A percentile compares a stretch with the other conserved stretches of the same genome.
phyloP scores from a whole-genome alignment of 2,888 invertebrate genomes.

The Tricholauxania praeusta region DNA sequence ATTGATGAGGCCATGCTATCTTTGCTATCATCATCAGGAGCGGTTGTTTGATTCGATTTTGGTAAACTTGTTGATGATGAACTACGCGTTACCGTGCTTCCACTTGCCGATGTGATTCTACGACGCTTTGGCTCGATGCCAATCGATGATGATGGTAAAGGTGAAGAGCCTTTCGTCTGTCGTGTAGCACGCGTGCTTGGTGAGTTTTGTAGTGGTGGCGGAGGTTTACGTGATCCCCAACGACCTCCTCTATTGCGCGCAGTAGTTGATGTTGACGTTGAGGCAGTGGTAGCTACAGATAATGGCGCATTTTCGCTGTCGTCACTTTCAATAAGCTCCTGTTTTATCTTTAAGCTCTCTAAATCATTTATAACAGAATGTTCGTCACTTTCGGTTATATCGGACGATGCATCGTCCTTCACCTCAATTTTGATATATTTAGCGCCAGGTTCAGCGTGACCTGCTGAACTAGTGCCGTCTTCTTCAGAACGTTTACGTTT shows the following conservation, averaged over 20 bases:
- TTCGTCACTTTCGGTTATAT: slow-evolving; percentile 29
- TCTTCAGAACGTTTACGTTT: slow-evolving; percentile 60
- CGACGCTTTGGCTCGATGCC: slow-evolving; percentile 46
- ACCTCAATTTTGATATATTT: slow-evolving; percentile 58
- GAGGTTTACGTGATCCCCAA: slow-evolving; percentile 44
- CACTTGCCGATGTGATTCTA: slow-evolving; percentile 44
- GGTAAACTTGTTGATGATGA: slow-evolving; percentile 50
- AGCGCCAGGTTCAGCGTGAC: slow-evolving; percentile 48
- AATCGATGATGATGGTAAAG: slow-evolving; percentile 44
- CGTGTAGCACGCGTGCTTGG: slow-evolving; percentile 58
- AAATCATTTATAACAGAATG: slow-evolving; percentile 23
- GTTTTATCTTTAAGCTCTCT: slow-evolving; percentile 54
- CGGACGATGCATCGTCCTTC: slow-evolving; percentile 38
- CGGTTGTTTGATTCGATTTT: slow-evolving; percentile 43
- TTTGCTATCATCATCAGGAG: slow-evolving; percentile 62
- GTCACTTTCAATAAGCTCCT: slow-evolving; percentile 57
- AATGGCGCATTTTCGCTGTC: slow-evolving; percentile 45
- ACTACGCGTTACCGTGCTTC: slow-evolving; percentile 44
- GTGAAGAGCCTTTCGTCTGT: slow-evolving; percentile 55
- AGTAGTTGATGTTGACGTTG: slow-evolving; percentile 44
- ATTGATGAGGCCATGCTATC: slow-evolving; percentile 62
- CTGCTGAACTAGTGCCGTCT: slow-evolving; percentile 41
- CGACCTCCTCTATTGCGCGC: slow-evolving; percentile 51
- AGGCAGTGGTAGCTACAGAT: not conserved
- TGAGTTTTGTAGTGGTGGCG: slow-evolving; percentile 39